These are phyloP conservation scores for Vidua macroura DNA, from an alignment of 2,113 vertebrate species.

Conservation along the genomic window DNA sequence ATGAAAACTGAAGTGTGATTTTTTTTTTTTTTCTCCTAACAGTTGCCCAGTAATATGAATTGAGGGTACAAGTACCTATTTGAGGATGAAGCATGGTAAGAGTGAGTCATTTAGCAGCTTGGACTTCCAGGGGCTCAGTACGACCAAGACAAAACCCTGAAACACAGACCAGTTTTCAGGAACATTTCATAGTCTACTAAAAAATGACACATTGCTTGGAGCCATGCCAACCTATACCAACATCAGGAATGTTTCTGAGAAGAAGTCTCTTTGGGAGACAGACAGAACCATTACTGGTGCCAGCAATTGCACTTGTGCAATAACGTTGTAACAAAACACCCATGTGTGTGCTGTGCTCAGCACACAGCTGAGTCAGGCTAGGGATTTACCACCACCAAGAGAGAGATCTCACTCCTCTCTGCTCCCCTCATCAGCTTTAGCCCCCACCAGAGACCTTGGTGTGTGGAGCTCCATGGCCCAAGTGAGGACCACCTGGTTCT, in stretches of 20 bases:
- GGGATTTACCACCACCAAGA: not conserved
- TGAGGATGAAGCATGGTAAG: not conserved
- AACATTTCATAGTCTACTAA: not conserved
- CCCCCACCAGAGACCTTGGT: not conserved
- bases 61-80: not conserved
- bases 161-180: not conserved
- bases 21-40: not conserved
- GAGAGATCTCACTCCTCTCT: not conserved
- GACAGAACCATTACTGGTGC: not conserved
- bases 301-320: not conserved
- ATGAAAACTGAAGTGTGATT: not conserved
- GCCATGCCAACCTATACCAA: not conserved
- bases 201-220: not conserved
- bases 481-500: rapidly evolving
- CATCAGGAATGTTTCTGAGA: not conserved
- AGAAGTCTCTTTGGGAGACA: not conserved
- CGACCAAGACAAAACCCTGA: not conserved
- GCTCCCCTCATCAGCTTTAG: not conserved
- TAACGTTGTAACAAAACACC: not conserved
- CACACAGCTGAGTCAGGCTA: not conserved
- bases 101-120: not conserved
- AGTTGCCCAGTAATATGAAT: not conserved
- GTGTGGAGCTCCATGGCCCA: rapidly evolving
- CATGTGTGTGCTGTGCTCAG: rapidly evolving
- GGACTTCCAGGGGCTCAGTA: not conserved